phyloP scores from a whole-genome alignment of 1,140 invertebrate genomes.

The Drosophila bifasciata region DNA sequence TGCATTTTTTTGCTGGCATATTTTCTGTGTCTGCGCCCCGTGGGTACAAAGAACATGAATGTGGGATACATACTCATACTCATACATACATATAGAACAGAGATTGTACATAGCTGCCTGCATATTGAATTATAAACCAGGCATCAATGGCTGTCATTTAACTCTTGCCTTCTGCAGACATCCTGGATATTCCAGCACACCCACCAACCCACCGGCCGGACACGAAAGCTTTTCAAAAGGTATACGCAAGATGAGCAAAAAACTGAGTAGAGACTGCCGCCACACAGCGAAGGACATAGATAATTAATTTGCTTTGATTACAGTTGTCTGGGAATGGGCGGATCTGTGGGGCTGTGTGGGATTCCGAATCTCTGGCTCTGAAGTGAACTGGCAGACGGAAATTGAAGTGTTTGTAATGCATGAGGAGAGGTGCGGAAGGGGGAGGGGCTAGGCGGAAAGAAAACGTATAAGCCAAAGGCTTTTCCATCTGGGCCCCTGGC shows the following conservation, averaged over 20 bases:
- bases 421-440: conserved; percentile 28
- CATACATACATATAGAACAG: no score
- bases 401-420: conserved; percentile 76
- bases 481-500: conserved; percentile 40
- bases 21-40: conserved; percentile 9
- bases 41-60: conserved; percentile 10
- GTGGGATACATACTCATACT: no score
- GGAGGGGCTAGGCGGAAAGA: conserved; percentile 8
- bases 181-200: conserved; percentile 18
- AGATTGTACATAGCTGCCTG: conserved; percentile 21
- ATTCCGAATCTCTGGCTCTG: conserved; percentile 17
- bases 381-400: conserved; percentile 60
- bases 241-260: conserved; percentile 13
- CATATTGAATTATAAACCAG: conserved; percentile 33
- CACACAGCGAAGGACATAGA: conserved; percentile 47
- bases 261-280: neutral
- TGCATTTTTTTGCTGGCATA: conserved; percentile 43
- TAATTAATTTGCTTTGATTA: conserved; percentile 80
- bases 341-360: neutral
- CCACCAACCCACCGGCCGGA: conserved; percentile 21
- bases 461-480: conserved; percentile 41
- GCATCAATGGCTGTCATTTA: conserved; percentile 55
- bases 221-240: conserved; percentile 28
- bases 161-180: conserved; percentile 44
- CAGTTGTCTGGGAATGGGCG: conserved; percentile 54